Evolutionary conservation across 2,888 invertebrate genomes (phyloP), one percentile per base, ranked within the genome.

Genomic region (Tenodera sinensis): DNA sequence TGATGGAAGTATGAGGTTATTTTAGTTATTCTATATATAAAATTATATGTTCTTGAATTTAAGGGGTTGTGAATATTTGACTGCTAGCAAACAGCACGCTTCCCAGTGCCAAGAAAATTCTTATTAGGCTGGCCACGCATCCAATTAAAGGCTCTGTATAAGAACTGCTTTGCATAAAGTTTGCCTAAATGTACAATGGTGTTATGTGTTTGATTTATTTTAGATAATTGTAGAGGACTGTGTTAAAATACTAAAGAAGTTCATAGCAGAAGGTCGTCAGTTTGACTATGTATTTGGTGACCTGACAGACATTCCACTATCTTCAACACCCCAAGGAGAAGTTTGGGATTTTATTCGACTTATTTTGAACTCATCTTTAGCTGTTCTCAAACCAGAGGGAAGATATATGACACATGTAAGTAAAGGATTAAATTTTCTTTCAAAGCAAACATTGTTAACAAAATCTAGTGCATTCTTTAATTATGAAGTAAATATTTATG

Each of bases 201-300:
- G 20, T 71, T 71, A 3, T 25, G 25, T 20, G 3, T 71, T 71
- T 71, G 54, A 25, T 71, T 42, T 71, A 25, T 93, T 93, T 87
- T 93, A 97, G 97, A 97, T 98, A 91, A 96, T 98, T 91, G 96
- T 98, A 71, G 98, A 97, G 88, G 98, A 98, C 93, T 98, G 98
- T 93, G 96, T 98, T 93, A 95, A 97, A 91, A 96, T 96, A 2
- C 94, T 99, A 92, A 96, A 97, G 91, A 95, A 97, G 92, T 97
- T 97, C 93, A 96, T 96, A 91, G 95, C 95, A 84, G 96, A 97
- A 91, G 96, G 96, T n/a, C 95, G 95, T 91, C 96, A 96, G 92
- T 98, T 98, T 92, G 98, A 98, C 94, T 98, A 97, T 92, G 96
- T 98, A 54, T 98, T 99, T 92, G 98, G 98, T 3, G 98, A 99